phyloP scores from a whole-genome alignment of 2,888 invertebrate species.

The Standfussiana lucernea region DNA sequence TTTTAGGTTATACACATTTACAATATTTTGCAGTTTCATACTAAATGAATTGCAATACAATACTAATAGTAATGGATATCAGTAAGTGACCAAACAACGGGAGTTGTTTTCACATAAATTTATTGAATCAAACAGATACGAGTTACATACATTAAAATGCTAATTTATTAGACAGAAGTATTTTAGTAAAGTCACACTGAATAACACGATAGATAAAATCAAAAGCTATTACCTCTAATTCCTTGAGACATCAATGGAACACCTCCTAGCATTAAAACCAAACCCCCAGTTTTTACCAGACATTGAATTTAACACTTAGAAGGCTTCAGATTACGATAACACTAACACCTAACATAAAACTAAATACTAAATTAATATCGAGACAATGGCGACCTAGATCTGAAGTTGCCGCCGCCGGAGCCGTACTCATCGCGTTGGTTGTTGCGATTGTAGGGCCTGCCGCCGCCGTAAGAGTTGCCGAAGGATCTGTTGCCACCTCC shows the following conservation, averaged over 20 bases:
- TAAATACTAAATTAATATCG: slow-evolving; percentile 88
- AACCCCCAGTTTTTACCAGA: slow-evolving; percentile 86
- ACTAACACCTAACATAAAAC: slow-evolving; percentile 87
- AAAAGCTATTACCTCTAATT: slow-evolving; percentile 83
- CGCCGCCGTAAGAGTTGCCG: slow-evolving; percentile 89
- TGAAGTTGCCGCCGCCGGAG: slow-evolving; percentile 88
- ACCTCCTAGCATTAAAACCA: slow-evolving; percentile 88
- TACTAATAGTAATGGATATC: slow-evolving; percentile 55
- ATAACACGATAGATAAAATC: slow-evolving; percentile 63
- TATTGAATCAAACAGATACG: slow-evolving; percentile 65
- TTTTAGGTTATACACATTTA: slow-evolving; percentile 66
- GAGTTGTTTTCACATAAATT: slow-evolving; percentile 64
- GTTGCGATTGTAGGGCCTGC: slow-evolving; percentile 84
- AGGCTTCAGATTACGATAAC: slow-evolving; percentile 91
- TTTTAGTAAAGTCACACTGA: slow-evolving; percentile 61
- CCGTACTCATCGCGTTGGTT: slow-evolving; percentile 85
- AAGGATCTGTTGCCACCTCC: slow-evolving; percentile 90
- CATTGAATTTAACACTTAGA: slow-evolving; percentile 90
- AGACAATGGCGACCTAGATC: slow-evolving; percentile 88
- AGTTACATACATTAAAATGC: slow-evolving; percentile 63
- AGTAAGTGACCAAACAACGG: slow-evolving; percentile 60
- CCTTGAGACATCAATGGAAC: slow-evolving; percentile 84
- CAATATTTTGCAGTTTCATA: slow-evolving; percentile 46
- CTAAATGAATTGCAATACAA: slow-evolving; percentile 47
- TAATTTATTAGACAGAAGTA: slow-evolving; percentile 60